Evolutionary conservation across 2,888 invertebrate genomes (phyloP).

Genomic region (Drosophila mulleri): DNA sequence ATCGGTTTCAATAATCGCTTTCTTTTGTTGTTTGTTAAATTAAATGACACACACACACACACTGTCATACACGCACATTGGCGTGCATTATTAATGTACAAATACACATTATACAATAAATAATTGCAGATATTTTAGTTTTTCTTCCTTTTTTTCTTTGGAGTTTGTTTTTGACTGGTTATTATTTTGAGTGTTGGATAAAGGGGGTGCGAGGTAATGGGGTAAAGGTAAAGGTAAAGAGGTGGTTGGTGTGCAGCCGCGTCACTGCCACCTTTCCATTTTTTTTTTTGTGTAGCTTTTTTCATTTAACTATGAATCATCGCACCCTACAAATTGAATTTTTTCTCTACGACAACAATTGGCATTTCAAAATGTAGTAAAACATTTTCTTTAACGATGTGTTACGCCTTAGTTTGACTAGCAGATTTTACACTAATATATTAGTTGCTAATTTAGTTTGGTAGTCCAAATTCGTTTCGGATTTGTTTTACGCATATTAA

Average conservation of each 20-base stretch:
- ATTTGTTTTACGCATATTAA: background rate
- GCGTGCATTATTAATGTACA: constrained; percentile 35
- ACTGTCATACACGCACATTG: background rate
- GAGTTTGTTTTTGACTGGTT: constrained; percentile 19
- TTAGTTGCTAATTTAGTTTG: constrained; percentile 6
- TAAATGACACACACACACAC: background rate
- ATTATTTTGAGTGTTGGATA: constrained; percentile 14
- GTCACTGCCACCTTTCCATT: constrained; percentile 56
- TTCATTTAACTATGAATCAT: constrained; percentile 41
- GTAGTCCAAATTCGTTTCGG: background rate
- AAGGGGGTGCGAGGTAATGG: background rate
- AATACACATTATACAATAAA: constrained; percentile 34
- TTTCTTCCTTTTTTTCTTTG: constrained; percentile 16
- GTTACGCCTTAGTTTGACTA: constrained; percentile 7
- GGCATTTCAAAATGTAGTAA: background rate
- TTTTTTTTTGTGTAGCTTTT: constrained; percentile 17
- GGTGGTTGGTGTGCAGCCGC: constrained; percentile 29
- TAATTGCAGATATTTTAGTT: constrained; percentile 15
- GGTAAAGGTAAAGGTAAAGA: background rate
- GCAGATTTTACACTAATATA: background rate
- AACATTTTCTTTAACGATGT: constrained; percentile 16
- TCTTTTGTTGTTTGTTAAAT: constrained; percentile 34
- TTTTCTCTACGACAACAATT: constrained; percentile 16
- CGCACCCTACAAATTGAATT: constrained; percentile 5
- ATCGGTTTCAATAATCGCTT: constrained; percentile 34